Evolutionary conservation across 2,113 vertebrate genomes (phyloP).

Genomic region (Etheostoma cragini): DNA sequence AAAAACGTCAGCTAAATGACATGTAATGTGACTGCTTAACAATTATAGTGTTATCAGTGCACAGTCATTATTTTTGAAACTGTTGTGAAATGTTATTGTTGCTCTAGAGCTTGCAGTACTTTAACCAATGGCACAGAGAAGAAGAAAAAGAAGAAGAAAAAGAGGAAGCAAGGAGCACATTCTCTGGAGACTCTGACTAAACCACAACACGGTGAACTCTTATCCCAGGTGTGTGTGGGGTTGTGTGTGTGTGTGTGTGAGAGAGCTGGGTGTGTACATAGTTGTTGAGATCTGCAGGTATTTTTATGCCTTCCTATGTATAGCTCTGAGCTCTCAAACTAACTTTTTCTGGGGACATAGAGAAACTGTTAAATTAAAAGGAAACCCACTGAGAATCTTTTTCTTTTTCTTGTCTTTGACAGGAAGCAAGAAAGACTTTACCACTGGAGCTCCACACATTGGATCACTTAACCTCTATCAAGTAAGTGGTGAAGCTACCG

Average conservation of each 20-base stretch:
- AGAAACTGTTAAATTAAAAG: neutral
- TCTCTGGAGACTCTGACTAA: conserved; percentile 88
- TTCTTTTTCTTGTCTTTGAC: conserved; percentile 3
- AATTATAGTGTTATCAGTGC: neutral
- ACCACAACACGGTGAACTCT: conserved; percentile 75
- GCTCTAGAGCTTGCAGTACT: conserved; percentile 75
- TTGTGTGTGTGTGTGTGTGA: neutral
- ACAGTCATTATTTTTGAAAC: conserved; percentile 28
- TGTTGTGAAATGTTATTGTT: conserved; percentile 32
- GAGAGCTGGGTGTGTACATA: conserved; percentile 23
- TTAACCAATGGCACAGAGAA: conserved; percentile 91
- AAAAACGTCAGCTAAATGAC: no score
- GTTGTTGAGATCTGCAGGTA: neutral
- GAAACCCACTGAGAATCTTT: neutral
- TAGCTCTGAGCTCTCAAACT: neutral
- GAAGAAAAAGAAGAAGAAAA: conserved; percentile 93
- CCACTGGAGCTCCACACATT: conserved; percentile 86
- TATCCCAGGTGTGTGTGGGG: conserved; percentile 75
- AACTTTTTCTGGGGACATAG: neutral
- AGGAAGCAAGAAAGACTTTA: conserved; percentile 75
- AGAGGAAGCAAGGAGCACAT: conserved; percentile 90
- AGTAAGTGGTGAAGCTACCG: conserved; percentile 78
- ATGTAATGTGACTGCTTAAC: neutral
- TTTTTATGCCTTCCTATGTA: conserved; percentile 9
- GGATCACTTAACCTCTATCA: conserved; percentile 89